These are phyloP conservation scores for Choristoneura rosaceana DNA, from an alignment of 2,888 invertebrate genomes.

Conservation along the genomic window DNA sequence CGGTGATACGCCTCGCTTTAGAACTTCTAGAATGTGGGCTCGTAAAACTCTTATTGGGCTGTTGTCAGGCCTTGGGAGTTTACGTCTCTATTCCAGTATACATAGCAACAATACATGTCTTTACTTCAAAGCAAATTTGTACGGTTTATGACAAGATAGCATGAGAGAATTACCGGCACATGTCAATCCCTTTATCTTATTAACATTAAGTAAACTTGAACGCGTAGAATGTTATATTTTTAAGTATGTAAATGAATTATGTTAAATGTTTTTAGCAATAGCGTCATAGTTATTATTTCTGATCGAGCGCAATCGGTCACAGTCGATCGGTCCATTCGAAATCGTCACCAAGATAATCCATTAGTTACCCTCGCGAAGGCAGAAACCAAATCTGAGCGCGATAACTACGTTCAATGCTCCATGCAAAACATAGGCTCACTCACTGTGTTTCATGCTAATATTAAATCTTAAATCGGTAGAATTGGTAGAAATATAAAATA, in stretches of 20 bases:
- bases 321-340: conserved; percentile 62
- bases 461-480: not conserved
- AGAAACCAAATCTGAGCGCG: conserved; percentile 13
- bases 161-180: conserved; percentile 8
- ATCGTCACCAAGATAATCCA: conserved; percentile 66
- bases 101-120: conserved; percentile 9
- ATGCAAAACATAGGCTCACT: not conserved
- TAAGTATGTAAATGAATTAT: conserved; percentile 39
- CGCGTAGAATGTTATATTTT: not conserved
- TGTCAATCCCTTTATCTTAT: not conserved
- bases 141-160: conserved; percentile 18
- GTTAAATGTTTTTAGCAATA: conserved; percentile 46
- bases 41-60: conserved; percentile 38
- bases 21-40: conserved; percentile 35
- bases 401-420: conserved; percentile 1
- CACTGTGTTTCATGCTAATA: not conserved
- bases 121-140: conserved; percentile 13
- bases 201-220: not conserved
- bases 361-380: conserved; percentile 59
- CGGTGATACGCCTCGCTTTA: conserved; percentile 34
- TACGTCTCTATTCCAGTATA: conserved; percentile 22
- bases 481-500: no score
- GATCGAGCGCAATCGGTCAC: conserved; percentile 64
- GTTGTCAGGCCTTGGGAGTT: conserved; percentile 29
- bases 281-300: conserved; percentile 56